Evolutionary conservation across 2,113 vertebrate genomes (phyloP).

Genomic region (Ammospiza caudacuta): DNA sequence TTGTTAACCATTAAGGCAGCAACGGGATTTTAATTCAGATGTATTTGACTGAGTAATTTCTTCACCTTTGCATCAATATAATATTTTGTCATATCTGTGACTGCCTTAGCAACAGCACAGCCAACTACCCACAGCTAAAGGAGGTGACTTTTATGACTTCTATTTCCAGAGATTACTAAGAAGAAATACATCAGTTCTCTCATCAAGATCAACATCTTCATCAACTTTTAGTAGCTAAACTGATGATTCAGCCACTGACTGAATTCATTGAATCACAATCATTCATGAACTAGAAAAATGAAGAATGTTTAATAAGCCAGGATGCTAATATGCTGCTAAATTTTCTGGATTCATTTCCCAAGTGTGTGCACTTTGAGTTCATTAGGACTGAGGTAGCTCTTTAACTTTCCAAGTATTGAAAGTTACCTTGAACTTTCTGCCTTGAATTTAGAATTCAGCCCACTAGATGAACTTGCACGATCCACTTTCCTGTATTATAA

Average conservation of each 20-base stretch:
- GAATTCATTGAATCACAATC: background rate
- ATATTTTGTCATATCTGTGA: background rate
- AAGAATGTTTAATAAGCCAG: constrained; percentile 1
- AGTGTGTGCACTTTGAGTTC: background rate
- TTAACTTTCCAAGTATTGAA: background rate
- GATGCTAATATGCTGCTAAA: background rate
- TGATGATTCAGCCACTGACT: constrained; percentile 23
- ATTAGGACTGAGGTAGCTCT: background rate
- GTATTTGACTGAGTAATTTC: background rate
- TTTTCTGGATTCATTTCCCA: constrained; percentile 12
- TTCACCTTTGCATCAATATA: background rate
- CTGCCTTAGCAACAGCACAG: background rate
- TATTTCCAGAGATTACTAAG: background rate
- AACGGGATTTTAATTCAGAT: background rate
- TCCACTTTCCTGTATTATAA: background rate
- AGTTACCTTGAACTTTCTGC: background rate
- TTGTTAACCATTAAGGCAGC: background rate
- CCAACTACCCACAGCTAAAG: background rate
- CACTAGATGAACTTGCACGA: background rate
- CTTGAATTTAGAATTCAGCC: background rate
- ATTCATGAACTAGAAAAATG: background rate
- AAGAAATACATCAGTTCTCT: background rate
- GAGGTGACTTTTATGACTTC: background rate
- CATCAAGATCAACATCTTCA: background rate
- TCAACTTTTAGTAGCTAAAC: background rate